phyloP scores from a whole-genome alignment of 2,888 invertebrate genomes.

The Lasius platythorax region DNA sequence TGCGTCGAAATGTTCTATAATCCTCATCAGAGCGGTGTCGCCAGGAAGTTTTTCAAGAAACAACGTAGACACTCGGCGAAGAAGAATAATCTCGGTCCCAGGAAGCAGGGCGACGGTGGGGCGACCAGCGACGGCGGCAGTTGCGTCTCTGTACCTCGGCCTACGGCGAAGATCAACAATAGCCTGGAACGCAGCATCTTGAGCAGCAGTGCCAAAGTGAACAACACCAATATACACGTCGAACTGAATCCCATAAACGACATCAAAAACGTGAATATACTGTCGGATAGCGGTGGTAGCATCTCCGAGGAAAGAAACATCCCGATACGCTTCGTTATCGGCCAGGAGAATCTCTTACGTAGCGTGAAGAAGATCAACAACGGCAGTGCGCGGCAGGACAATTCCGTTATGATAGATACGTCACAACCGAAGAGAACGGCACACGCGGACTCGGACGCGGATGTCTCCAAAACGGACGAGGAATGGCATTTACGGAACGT shows the following conservation, averaged over 20 bases:
- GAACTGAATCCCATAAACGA: conserved; percentile 89
- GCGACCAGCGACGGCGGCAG: conserved; percentile 88
- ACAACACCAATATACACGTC: conserved; percentile 93
- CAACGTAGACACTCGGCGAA: conserved; percentile 90
- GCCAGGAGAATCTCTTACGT: conserved; percentile 82
- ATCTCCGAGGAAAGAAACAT: conserved; percentile 81
- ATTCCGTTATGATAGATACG: conserved; percentile 82
- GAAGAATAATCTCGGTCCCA: conserved; percentile 91
- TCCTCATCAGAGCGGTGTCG: conserved; percentile 97
- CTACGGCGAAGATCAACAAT: conserved; percentile 85
- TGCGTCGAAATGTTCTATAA: conserved; percentile 95
- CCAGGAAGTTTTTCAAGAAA: conserved; percentile 96
- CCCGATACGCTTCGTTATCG: conserved; percentile 84
- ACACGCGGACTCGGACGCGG: conserved; percentile 80
- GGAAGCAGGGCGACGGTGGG: conserved; percentile 88
- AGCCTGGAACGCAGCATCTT: conserved; percentile 87
- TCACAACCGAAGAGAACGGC: conserved; percentile 81
- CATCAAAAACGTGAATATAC: conserved; percentile 89
- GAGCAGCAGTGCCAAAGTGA: conserved; percentile 92
- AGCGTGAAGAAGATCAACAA: conserved; percentile 77
- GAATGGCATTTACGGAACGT: conserved; percentile 88
- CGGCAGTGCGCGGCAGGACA: conserved; percentile 65
- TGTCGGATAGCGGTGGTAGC: conserved; percentile 89
- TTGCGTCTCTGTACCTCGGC: conserved; percentile 86
- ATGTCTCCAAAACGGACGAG: conserved; percentile 78